Conservation (phyloP, 2,797 vertebrate species). For the Serranus cabrilla region DNA sequence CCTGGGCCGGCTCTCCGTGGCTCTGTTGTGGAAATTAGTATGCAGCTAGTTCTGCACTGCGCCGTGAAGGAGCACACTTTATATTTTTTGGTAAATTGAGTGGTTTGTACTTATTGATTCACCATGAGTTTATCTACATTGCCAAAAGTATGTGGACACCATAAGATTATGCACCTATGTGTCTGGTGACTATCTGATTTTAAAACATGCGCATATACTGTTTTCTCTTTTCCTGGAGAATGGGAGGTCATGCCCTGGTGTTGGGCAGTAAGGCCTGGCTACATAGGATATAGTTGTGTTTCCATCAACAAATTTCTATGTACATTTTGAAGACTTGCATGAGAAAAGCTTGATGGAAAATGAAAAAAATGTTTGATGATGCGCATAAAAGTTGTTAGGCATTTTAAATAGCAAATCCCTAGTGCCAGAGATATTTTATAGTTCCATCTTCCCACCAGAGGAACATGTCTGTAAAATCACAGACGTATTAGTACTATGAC, state of each 20-base stretch:
- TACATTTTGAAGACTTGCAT: too few relatives aligned
- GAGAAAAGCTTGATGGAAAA: too few relatives aligned
- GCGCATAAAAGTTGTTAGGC: too few relatives aligned
- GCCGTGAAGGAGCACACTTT: neutral
- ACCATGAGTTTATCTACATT: neutral
- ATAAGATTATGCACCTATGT: neutral
- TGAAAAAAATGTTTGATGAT: too few relatives aligned
- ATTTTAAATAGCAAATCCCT: too few relatives aligned
- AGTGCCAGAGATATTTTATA: too few relatives aligned
- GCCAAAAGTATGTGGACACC: neutral
- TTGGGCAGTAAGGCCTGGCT: neutral
- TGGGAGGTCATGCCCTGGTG: neutral
- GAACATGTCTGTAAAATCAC: neutral
- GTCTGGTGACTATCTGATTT: neutral
- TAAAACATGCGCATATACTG: neutral
- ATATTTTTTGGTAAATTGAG: neutral
- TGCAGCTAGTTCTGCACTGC: constrained; percentile 11
- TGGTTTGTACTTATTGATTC: neutral
- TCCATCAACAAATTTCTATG: too few relatives aligned
- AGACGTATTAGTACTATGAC: neutral
- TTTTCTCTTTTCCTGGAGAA: too few relatives aligned
- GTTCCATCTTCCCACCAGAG: neutral
- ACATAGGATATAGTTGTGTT: neutral
- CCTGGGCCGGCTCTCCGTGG: neutral
- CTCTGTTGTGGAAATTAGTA: neutral